Base-by-base conservation (phyloP, 2,888 invertebrate genomes). In the Embidobia sp. region DNA sequence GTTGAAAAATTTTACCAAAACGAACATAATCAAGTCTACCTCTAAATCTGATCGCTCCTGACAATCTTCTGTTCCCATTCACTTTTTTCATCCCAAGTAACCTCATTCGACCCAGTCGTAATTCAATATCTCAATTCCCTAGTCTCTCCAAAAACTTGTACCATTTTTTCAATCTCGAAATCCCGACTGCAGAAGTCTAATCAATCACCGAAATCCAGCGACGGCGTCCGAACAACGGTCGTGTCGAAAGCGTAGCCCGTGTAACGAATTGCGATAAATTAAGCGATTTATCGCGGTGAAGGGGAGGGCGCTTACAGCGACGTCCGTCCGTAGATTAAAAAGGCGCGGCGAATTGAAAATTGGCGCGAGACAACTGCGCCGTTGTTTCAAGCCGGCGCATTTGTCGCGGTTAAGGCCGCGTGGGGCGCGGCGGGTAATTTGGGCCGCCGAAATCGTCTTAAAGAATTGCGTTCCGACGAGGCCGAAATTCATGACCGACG, bases 221-320 rank as follows among this genome's bases (percentile, higher is more conserved):
- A 1, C 53, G 11, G 22, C 22, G 6, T 22, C 6, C 22, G 6
- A 22, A n/a, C n/a, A n/a, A n/a, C n/a, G n/a, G n/a, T n/a, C n/a
- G n/a, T n/a, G n/a, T n/a, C 8, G 6, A 33, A 2, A 8, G 13
- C 33, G 8, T 8, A 11, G 5, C 7, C 7, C n/a, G n/a, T 22
- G 48, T 37, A 63, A 63, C 49, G 40, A 67, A 55, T 33, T 44
- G 42, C 67, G 13, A 55, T 67, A 19, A 67, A 55, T 55, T 67
- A 55, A 16, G 7, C 67, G 35, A 49, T 53, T 19, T 53, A 55
- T 18, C 18, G 44, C 1, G 35, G n/a, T 13, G 13, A 26, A 22
- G 3, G 18, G 13, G 18, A 29, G 18, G 29, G 22, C 22, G 22
- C 11, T 6, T 0, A 15, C 1, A 15, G 18, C 40, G 7, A 44